Percentiles rank a stretch among this genome's conserved stretches.
phyloP scores from a whole-genome alignment of 2,888 invertebrate genomes.

The Polia nebulosa region DNA sequence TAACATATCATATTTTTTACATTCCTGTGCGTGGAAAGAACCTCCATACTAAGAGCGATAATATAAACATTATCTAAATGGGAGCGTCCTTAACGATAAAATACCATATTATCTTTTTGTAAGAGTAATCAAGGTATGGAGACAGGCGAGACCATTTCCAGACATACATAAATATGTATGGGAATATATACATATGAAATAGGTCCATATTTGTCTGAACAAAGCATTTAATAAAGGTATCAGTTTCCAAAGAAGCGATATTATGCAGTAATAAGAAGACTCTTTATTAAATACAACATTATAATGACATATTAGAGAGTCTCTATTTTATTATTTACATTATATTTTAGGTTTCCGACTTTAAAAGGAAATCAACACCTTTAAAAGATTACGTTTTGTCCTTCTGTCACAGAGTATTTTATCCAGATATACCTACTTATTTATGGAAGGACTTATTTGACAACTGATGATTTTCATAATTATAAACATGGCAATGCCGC shows the following conservation, averaged over 20 bases:
- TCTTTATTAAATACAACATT: background rate
- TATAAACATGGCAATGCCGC: background rate
- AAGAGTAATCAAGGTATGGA: conserved; percentile 35
- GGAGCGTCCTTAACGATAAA: conserved; percentile 39
- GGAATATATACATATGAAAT: conserved; percentile 27
- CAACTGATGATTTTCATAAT: no score
- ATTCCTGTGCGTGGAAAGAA: conserved; percentile 1
- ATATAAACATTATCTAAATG: conserved; percentile 43
- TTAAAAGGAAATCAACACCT: background rate
- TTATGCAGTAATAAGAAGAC: background rate
- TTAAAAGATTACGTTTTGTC: background rate
- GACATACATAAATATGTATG: conserved; percentile 43
- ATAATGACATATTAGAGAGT: background rate
- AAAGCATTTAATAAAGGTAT: conserved; percentile 10
- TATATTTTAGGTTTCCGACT: background rate
- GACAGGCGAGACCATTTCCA: conserved; percentile 11
- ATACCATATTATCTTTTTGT: conserved; percentile 10
- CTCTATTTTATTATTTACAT: background rate
- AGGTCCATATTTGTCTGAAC: conserved; percentile 15
- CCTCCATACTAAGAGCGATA: conserved; percentile 15
- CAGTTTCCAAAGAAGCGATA: conserved; percentile 6
- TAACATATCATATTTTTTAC: conserved; percentile 10
- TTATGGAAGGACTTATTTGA: no score
- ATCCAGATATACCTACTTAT: no score
- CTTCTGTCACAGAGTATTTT: background rate